Evolutionary conservation across 2,113 vertebrate genomes (phyloP), one percentile per base, ranked within the genome.

Genomic region (Corythoichthys haematopterus): DNA sequence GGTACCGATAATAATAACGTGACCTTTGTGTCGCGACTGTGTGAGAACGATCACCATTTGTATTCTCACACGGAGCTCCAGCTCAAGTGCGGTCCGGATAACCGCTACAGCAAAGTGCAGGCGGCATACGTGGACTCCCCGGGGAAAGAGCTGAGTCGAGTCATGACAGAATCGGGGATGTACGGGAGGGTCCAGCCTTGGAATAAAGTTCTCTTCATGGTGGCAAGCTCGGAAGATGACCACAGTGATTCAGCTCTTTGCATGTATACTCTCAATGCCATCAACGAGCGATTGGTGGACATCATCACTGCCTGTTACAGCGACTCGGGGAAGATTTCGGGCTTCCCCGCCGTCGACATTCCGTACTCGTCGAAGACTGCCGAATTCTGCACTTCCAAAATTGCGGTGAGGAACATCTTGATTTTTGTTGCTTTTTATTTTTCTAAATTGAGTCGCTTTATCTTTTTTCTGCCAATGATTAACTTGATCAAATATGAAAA

Each of bases 21-120:
- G 70, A 98, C 95, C 0, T 92, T 93, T 13, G 87, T 98, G 67
- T 95, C 95, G 0, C 93, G 96, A 6, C 90, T 98, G 65, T 99
- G 96, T 61, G 94, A 95, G 53, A 47, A 90, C 0, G 97, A 99
- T 80, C 70, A 75, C 2, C 89, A 88, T 68, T 98, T 98, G 70
- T 96, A 94, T 62, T 99, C 97, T 37, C 95, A 98, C 81, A 93
- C 94, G 6, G 97, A 99, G 85, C 92, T 97, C 76, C 94, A 95
- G 81, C 85, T 99, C 51, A 88, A 75, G 28, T 99, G 97, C 69
- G 90, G 77, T 14, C 0, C 0, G 0, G 37, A 80, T 0, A 89
- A 91, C 66, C 50, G 14, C 0, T 97, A 93, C 38, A 93, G 93
- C 70, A 91, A 93, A 82, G 94, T 95, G 13, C 78, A 81, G 35